These are phyloP conservation scores for Tetragnatha montana DNA, from an alignment of 2,888 invertebrate species.

Conservation along the genomic window DNA sequence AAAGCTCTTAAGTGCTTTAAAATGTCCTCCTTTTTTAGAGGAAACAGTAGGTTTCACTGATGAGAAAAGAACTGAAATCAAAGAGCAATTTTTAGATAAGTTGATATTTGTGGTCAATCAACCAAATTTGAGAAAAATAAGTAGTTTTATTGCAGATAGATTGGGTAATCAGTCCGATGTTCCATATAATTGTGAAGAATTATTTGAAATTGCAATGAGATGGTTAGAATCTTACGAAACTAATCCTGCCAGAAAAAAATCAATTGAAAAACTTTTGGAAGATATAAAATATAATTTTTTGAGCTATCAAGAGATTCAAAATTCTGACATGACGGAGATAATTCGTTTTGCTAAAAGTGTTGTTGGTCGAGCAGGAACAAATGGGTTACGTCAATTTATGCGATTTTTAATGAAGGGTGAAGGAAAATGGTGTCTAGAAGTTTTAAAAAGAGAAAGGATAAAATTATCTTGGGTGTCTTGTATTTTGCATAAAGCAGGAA, in stretches of 20 bases:
- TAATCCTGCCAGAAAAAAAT: conserved; percentile 31
- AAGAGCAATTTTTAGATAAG: conserved; percentile 54
- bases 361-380: conserved; percentile 20
- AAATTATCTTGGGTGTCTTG: conserved; percentile 32
- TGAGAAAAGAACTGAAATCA: conserved; percentile 51
- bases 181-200: conserved; percentile 50
- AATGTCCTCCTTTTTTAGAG: conserved; percentile 25
- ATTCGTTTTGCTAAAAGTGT: conserved; percentile 24
- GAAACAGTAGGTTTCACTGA: neutral
- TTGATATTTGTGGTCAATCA: conserved; percentile 41
- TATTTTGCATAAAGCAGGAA: conserved; percentile 47
- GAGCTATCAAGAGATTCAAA: no score
- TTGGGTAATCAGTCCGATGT: conserved; percentile 33
- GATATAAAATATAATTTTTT: neutral
- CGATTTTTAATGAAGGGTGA: conserved; percentile 25
- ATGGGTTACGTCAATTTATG: conserved; percentile 41
- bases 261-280: neutral
- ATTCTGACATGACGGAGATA: neutral
- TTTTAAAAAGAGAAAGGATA: conserved; percentile 38
- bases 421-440: conserved; percentile 7
- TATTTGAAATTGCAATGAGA: conserved; percentile 50
- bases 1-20: conserved; percentile 50
- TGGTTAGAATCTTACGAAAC: conserved; percentile 55
- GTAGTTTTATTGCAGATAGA: conserved; percentile 37
- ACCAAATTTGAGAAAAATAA: conserved; percentile 36